Evolutionary conservation across 1,140 invertebrate genomes (phyloP).

Genomic region (Drosophila ambigua): DNA sequence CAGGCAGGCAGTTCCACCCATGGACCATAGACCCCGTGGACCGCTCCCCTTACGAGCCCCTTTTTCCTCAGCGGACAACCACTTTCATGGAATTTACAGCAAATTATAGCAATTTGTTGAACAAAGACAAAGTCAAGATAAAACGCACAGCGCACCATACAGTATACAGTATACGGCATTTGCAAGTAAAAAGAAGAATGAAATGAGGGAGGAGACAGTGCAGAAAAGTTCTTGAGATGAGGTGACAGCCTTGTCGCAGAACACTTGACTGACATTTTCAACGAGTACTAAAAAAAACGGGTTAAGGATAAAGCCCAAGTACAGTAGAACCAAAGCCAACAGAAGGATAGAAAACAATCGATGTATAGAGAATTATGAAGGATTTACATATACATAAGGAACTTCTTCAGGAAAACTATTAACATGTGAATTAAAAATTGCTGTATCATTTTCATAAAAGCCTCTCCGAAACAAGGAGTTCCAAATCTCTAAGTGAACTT

Average conservation of each 20-base stretch:
- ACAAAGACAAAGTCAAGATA: conserved; percentile 29
- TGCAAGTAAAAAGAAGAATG: conserved; percentile 11
- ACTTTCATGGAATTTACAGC: conserved; percentile 38
- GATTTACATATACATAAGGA: too few relatives aligned
- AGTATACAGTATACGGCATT: conserved; percentile 21
- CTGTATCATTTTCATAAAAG: too few relatives aligned
- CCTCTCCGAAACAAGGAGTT: too few relatives aligned
- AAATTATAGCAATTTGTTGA: conserved; percentile 59
- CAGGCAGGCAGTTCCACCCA: background rate
- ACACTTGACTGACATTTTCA: conserved; percentile 53
- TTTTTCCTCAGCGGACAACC: conserved; percentile 3
- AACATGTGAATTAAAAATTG: too few relatives aligned
- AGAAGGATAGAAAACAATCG: too few relatives aligned
- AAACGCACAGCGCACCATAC: conserved; percentile 13
- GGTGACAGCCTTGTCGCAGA: conserved; percentile 37
- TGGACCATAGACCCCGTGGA: too few relatives aligned
- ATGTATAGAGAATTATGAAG: too few relatives aligned
- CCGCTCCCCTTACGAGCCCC: background rate
- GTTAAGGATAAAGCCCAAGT: conserved; percentile 7
- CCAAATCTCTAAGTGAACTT: too few relatives aligned
- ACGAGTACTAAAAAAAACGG: background rate
- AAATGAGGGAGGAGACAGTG: background rate
- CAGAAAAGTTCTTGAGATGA: conserved; percentile 1
- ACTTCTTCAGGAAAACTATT: too few relatives aligned
- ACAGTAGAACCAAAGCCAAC: too few relatives aligned